Percentiles rank a stretch among this genome's conserved stretches.
phyloP scores from a whole-genome alignment of 2,113 vertebrate genomes.

The Urocitellus parryii region DNA sequence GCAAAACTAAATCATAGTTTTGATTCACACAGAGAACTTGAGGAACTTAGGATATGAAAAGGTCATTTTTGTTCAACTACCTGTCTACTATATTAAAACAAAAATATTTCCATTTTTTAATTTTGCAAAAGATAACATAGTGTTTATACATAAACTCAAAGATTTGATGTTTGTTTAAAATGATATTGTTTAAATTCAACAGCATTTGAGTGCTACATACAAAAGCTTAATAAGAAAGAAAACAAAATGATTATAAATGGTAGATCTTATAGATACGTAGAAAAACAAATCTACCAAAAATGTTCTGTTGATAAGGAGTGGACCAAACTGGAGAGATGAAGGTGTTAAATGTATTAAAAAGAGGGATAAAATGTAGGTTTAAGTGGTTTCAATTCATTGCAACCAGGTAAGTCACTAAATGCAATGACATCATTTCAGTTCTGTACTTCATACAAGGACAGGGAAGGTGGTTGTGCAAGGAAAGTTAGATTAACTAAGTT shows the following conservation, averaged over 20 bases:
- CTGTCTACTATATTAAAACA: constrained; percentile 76
- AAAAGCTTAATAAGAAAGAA: neutral
- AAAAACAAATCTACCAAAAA: neutral
- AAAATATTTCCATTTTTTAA: constrained; percentile 45
- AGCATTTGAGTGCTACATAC: neutral
- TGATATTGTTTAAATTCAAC: constrained; percentile 3
- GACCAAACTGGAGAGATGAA: neutral
- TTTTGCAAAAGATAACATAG: neutral
- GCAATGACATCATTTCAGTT: neutral
- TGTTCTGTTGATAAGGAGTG: neutral
- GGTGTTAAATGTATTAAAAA: neutral
- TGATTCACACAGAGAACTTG: constrained; percentile 63
- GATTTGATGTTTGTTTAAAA: neutral
- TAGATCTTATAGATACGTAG: neutral
- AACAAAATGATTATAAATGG: neutral
- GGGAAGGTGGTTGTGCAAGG: neutral
- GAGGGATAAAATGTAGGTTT: neutral
- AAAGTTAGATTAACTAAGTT: neutral
- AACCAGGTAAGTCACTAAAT: neutral
- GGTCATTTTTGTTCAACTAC: constrained; percentile 83
- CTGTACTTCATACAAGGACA: neutral
- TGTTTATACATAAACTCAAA: neutral
- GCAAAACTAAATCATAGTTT: constrained; percentile 83
- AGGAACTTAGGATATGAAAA: constrained; percentile 81
- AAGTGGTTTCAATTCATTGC: neutral